Evolutionary conservation across 2,797 vertebrate species (phyloP).

Genomic region (Trachurus trachurus): DNA sequence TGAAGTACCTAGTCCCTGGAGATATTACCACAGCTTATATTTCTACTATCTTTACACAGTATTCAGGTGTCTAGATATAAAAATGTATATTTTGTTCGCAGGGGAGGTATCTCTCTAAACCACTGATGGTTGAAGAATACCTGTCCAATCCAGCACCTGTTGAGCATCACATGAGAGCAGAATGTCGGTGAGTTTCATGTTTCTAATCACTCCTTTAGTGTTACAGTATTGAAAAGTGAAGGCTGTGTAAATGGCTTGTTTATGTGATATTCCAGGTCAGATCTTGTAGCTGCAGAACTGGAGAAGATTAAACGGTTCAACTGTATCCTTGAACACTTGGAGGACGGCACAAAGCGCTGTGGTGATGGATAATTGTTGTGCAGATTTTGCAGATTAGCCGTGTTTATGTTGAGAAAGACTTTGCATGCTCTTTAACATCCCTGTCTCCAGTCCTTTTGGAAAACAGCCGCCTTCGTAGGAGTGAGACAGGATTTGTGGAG

Average conservation of each 20-base stretch:
- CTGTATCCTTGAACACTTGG: conserved; percentile 80
- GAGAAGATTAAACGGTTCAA: conserved; percentile 85
- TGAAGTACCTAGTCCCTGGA: neutral
- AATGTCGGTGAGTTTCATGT: conserved; percentile 67
- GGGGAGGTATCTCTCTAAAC: conserved; percentile 38
- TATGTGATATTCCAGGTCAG: conserved; percentile 65
- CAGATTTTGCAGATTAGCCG: neutral
- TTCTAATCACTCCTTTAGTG: neutral
- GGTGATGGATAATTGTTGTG: neutral
- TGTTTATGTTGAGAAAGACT: neutral
- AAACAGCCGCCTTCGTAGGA: conserved; percentile 59
- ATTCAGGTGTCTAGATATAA: neutral
- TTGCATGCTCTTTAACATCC: conserved; percentile 68
- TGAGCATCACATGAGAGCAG: conserved; percentile 39
- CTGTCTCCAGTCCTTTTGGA: conserved; percentile 78
- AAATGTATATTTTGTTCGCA: conserved; percentile 45
- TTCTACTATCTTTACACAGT: neutral
- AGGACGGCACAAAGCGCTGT: neutral
- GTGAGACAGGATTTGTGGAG: conserved; percentile 13
- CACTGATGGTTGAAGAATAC: conserved; percentile 38
- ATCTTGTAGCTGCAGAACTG: conserved; percentile 80
- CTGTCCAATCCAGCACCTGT: neutral
- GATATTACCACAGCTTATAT: neutral
- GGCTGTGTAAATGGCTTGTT: neutral
- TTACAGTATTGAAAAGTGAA: neutral